These are phyloP conservation scores for Lithophane leautieri DNA, from an alignment of 2,888 invertebrate genomes.

Conservation along the genomic window DNA sequence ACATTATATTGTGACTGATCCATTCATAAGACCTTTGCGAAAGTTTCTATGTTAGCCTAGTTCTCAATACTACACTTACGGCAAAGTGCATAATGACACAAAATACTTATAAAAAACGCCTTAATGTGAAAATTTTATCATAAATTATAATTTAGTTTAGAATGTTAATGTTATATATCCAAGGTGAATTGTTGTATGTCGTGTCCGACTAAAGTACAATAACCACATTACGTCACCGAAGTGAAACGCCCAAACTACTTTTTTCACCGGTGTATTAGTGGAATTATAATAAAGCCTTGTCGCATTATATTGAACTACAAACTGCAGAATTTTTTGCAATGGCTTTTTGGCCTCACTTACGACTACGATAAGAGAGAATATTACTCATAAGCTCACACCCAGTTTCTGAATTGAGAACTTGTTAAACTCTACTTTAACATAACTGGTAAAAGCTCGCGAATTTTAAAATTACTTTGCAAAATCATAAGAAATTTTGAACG, in stretches of 20 bases:
- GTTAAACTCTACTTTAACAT: neutral
- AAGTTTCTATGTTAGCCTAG: neutral
- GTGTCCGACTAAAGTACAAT: conserved; percentile 55
- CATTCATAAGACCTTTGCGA: no score
- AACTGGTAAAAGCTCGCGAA: no score
- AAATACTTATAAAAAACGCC: conserved; percentile 7
- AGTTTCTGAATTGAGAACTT: neutral
- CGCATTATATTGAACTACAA: conserved; percentile 22
- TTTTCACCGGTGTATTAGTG: conserved; percentile 48
- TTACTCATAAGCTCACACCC: no score
- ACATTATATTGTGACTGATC: neutral
- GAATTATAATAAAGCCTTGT: conserved; percentile 47
- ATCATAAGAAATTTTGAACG: neutral
- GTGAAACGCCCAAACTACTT: conserved; percentile 59
- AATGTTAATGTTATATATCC: conserved; percentile 49
- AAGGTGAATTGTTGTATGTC: conserved; percentile 64
- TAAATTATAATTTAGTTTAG: conserved; percentile 53
- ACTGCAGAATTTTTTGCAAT: conserved; percentile 12
- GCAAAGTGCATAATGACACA: conserved; percentile 28
- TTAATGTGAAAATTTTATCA: conserved; percentile 49
- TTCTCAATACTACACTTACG: neutral
- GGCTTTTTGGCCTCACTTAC: neutral
- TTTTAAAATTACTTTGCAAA: neutral
- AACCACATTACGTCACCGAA: conserved; percentile 55
- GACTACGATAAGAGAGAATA: no score